phyloP scores from a whole-genome alignment of 2,113 vertebrate species.

The Raja brachyura region DNA sequence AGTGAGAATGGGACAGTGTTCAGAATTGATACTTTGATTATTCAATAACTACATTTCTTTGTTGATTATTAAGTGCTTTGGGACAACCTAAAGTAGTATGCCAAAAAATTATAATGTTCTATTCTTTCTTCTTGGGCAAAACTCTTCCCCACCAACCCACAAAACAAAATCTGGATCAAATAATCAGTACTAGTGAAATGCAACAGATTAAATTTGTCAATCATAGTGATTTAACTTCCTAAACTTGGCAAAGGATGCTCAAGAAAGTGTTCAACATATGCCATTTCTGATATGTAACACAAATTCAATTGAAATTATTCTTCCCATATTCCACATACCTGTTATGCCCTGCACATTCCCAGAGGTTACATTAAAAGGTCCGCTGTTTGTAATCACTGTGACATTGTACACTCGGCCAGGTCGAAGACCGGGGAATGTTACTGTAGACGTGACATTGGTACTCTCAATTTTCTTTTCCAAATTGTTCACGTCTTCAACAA shows the following conservation, averaged over 20 bases:
- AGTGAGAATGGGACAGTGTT: not conserved
- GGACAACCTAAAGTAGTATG: not conserved
- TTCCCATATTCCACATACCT: conserved; percentile 50
- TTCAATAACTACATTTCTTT: not conserved
- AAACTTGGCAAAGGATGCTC: not conserved
- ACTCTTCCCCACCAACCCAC: not conserved
- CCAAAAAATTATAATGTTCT: not conserved
- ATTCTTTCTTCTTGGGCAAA: not conserved
- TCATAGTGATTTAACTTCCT: not conserved
- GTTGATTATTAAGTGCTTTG: not conserved
- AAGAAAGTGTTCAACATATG: not conserved
- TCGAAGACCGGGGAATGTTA: conserved; percentile 40
- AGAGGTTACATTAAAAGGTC: conserved; percentile 46
- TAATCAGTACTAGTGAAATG: not conserved
- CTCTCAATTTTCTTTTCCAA: accelerated
- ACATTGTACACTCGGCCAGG: conserved; percentile 47
- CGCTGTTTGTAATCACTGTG: conserved; percentile 46
- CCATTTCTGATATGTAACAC: not conserved
- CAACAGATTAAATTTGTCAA: not conserved
- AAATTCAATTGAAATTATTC: not conserved
- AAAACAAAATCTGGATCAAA: not conserved
- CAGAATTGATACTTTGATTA: not conserved
- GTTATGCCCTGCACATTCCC: conserved; percentile 46
- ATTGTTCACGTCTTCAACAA: conserved; percentile 37
- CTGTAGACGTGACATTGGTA: not conserved